Evolutionary conservation across 1,140 invertebrate species (phyloP).

Genomic region (Colletes gigas): DNA sequence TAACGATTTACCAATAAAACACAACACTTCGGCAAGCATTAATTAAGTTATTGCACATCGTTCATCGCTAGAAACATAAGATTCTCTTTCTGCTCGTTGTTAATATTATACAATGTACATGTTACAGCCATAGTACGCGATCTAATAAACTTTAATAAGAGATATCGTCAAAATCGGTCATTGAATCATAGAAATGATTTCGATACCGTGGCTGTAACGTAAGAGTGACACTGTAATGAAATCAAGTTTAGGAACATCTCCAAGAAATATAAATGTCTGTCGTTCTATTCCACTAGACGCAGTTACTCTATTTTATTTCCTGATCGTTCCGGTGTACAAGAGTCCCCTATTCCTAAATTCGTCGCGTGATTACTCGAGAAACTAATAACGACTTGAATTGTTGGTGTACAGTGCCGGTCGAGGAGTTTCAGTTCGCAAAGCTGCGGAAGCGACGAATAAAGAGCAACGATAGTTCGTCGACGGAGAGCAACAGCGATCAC

Average conservation of each 20-base stretch:
- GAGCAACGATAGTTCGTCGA: conserved; percentile 81
- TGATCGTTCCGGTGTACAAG: conserved; percentile 10
- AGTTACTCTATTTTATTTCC: conserved; percentile 49
- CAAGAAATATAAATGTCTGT: conserved; percentile 47
- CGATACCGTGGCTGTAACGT: conserved; percentile 33
- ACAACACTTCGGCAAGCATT: neutral
- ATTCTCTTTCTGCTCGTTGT: conserved; percentile 26
- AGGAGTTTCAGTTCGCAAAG: conserved; percentile 78
- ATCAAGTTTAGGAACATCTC: conserved; percentile 15
- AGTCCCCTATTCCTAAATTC: conserved; percentile 7
- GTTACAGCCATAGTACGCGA: conserved; percentile 49
- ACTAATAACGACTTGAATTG: conserved; percentile 64
- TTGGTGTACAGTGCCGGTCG: conserved; percentile 78
- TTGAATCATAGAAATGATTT: neutral
- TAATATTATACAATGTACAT: conserved; percentile 56
- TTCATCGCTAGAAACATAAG: conserved; percentile 7
- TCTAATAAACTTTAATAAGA: neutral
- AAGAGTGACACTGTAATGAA: conserved; percentile 47
- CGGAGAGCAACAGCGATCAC: conserved; percentile 81
- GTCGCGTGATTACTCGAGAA: neutral
- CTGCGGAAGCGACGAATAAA: conserved; percentile 77
- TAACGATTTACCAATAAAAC: neutral
- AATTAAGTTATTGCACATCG: neutral
- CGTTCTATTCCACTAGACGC: conserved; percentile 42
- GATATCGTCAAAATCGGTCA: neutral